These are phyloP conservation scores for Allygus modestus DNA, from an alignment of 2,888 invertebrate species.

Conservation along the genomic window DNA sequence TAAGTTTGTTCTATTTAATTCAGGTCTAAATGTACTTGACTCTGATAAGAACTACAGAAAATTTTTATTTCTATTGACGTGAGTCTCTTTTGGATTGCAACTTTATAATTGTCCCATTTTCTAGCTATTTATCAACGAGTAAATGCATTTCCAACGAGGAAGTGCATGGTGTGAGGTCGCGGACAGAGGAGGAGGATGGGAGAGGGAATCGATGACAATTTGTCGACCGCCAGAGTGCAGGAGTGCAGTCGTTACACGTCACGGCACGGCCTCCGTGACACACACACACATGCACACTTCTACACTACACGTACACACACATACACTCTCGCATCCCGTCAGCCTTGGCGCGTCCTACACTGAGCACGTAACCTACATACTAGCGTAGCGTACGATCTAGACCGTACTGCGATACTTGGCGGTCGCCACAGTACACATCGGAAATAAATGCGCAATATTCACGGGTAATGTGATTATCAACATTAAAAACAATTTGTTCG, in stretches of 20 bases:
- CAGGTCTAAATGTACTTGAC: no score
- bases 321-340: slow-evolving; percentile 8
- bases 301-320: not conserved
- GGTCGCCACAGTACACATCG: not conserved
- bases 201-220: not conserved
- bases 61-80: no score
- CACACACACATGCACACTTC: not conserved
- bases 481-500: no score
- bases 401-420: not conserved
- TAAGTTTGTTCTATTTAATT: no score
- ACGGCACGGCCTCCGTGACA: no score
- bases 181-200: not conserved
- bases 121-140: no score
- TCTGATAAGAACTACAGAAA: no score
- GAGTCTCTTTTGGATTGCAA: no score
- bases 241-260: not conserved
- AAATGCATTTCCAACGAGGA: slow-evolving; percentile 1
- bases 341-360: slow-evolving; percentile 16
- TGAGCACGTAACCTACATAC: slow-evolving; percentile 14
- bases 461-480: no score
- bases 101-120: no score
- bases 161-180: not conserved
- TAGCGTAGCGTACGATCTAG: slow-evolving; percentile 1
- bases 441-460: no score
- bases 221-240: slow-evolving; percentile 16